Evolutionary conservation across 2,888 invertebrate genomes (phyloP).

Genomic region (Metacarcinus magister): DNA sequence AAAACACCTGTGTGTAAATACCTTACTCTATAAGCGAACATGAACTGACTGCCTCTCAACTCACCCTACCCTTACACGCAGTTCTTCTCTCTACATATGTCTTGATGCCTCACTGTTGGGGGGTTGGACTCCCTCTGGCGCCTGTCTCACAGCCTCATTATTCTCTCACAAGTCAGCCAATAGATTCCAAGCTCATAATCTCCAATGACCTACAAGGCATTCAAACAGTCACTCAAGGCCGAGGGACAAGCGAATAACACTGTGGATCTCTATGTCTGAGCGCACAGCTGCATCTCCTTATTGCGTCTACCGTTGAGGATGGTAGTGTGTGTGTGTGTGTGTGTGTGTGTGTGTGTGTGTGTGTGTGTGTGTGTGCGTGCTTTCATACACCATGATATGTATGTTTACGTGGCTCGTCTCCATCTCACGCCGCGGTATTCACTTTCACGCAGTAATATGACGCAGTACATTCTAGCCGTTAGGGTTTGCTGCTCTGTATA

Average conservation of each 20-base stretch:
- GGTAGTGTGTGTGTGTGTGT: slow-evolving; percentile 3
- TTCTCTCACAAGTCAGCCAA: background rate
- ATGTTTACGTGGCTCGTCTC: background rate
- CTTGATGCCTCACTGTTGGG: background rate
- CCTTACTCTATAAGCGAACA: background rate
- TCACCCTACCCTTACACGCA: background rate
- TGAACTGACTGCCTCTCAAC: background rate
- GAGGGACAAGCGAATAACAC: background rate
- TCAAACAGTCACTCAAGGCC: background rate
- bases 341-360: slow-evolving; percentile 1
- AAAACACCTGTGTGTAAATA: background rate
- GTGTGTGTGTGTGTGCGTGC: background rate
- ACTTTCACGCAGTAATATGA: background rate
- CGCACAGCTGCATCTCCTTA: background rate
- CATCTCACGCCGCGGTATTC: background rate
- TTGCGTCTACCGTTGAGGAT: background rate
- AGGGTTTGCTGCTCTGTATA: background rate
- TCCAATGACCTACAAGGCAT: background rate
- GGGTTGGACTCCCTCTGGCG: background rate
- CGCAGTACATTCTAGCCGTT: background rate
- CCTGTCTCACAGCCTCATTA: background rate
- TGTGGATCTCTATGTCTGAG: background rate
- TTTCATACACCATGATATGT: background rate
- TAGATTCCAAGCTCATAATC: background rate
- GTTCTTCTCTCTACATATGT: background rate